Conservation (phyloP, 2,888 invertebrate genomes). For the Tridacna crocea region DNA sequence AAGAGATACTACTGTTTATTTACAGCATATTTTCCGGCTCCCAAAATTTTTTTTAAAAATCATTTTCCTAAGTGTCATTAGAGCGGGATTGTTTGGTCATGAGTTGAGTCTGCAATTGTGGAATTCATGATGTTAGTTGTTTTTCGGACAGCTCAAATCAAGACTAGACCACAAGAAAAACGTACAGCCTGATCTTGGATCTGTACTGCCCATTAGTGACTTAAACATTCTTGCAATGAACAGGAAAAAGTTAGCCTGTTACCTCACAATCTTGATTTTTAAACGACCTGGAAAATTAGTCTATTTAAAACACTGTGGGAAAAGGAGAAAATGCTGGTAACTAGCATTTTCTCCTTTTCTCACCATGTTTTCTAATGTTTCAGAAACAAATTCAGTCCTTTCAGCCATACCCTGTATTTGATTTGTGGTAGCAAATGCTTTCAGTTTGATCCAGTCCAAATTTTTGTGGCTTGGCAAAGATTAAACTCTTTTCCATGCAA, state of each 20-base stretch:
- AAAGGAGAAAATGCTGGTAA: conserved; percentile 6
- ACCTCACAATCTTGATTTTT: too few species aligned
- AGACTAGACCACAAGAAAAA: neutral
- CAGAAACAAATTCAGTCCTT: too few species aligned
- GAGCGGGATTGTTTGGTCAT: too few species aligned
- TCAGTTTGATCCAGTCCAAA: neutral
- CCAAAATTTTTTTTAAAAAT: too few species aligned
- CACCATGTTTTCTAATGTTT: neutral
- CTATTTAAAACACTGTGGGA: conserved; percentile 3
- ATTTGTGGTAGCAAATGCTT: neutral
- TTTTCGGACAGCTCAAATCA: neutral
- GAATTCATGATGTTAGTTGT: neutral
- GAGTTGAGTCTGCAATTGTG: neutral
- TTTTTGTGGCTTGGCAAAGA: neutral
- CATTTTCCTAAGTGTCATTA: too few species aligned
- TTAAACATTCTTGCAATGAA: neutral
- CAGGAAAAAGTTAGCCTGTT: too few species aligned
- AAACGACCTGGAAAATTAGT: too few species aligned
- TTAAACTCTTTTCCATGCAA: neutral
- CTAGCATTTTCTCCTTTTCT: conserved; percentile 3
- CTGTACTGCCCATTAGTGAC: neutral
- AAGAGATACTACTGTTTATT: too few species aligned
- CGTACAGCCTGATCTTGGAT: neutral
- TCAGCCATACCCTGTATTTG: too few species aligned
- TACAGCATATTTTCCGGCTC: too few species aligned